Conservation (phyloP, 1,140 invertebrate genomes). For the Heliconius eleuchia region DNA sequence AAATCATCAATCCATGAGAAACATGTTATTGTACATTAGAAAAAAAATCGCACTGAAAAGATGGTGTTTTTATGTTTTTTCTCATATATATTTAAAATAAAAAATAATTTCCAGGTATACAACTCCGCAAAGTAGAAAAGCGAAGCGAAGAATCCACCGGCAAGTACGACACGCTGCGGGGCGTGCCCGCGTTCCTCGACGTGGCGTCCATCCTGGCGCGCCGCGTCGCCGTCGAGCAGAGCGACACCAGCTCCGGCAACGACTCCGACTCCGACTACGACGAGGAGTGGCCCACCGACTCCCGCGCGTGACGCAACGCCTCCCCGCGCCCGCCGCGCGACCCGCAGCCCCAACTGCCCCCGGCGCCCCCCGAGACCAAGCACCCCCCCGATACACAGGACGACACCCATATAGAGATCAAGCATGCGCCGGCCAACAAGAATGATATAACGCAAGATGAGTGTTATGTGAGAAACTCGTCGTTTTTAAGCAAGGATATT, state of each 20-base stretch:
- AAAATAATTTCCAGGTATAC: slow-evolving; percentile 86
- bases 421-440: slow-evolving; percentile 20
- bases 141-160: slow-evolving; percentile 81
- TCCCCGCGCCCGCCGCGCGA: slow-evolving; percentile 49
- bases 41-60: too few species aligned
- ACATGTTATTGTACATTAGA: too few species aligned
- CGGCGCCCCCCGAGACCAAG: neutral
- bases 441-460: slow-evolving; percentile 36
- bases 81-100: neutral
- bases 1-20: too few species aligned
- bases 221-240: slow-evolving; percentile 96
- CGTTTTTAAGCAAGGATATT: slow-evolving; percentile 61
- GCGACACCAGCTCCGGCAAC: slow-evolving; percentile 93
- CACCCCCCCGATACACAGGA: neutral
- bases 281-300: slow-evolving; percentile 82
- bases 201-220: slow-evolving; percentile 97
- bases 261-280: slow-evolving; percentile 78
- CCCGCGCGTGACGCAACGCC: slow-evolving; percentile 81
- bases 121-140: slow-evolving; percentile 96
- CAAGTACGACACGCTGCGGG: slow-evolving; percentile 72
- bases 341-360: slow-evolving; percentile 9
- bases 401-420: slow-evolving; percentile 24
- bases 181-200: slow-evolving; percentile 90
- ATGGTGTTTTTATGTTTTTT: too few species aligned
- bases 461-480: slow-evolving; percentile 61